A percentile compares a stretch with the other conserved stretches of the same genome.
phyloP scores from a whole-genome alignment of 1,140 invertebrate genomes.

The Drosophila yakuba region DNA sequence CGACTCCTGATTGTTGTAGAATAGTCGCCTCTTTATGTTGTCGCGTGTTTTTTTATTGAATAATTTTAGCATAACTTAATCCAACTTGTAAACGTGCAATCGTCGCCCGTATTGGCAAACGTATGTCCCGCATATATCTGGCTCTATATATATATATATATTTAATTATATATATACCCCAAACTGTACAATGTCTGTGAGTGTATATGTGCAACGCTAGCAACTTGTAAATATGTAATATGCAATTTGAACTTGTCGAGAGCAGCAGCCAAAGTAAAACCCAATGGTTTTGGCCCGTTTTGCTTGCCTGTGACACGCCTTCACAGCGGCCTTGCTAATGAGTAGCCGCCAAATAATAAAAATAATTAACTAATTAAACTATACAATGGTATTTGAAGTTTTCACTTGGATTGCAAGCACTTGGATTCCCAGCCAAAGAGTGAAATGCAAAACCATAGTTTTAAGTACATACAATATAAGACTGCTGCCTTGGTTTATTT shows the following conservation, averaged over 20 bases:
- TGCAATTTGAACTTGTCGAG: slow-evolving; percentile 17
- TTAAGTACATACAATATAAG: slow-evolving; percentile 59
- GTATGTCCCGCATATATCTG: slow-evolving; percentile 15
- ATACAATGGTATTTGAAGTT: background rate
- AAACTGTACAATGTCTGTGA: slow-evolving; percentile 27
- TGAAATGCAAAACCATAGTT: background rate
- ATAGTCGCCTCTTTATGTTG: background rate
- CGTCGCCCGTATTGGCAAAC: slow-evolving; percentile 1
- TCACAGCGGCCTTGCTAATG: slow-evolving; percentile 33
- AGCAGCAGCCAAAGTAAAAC: background rate
- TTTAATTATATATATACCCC: background rate
- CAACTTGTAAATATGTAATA: slow-evolving; percentile 44
- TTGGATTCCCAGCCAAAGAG: too few relatives aligned
- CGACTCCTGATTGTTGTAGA: slow-evolving; percentile 86
- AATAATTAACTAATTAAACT: slow-evolving; percentile 1
- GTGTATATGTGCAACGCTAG: slow-evolving; percentile 25
- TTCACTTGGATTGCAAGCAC: background rate
- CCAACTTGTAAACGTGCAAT: slow-evolving; percentile 17
- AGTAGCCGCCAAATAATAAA: slow-evolving; percentile 43
- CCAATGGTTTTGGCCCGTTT: background rate
- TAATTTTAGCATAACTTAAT: slow-evolving; percentile 27
- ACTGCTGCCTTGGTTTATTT: slow-evolving; percentile 34
- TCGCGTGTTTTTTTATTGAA: slow-evolving; percentile 13
- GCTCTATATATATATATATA: slow-evolving; percentile 13
- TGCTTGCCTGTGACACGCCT: slow-evolving; percentile 15